Conservation (phyloP, 2,113 vertebrate species). For the Sinocyclocheilus grahami region DNA sequence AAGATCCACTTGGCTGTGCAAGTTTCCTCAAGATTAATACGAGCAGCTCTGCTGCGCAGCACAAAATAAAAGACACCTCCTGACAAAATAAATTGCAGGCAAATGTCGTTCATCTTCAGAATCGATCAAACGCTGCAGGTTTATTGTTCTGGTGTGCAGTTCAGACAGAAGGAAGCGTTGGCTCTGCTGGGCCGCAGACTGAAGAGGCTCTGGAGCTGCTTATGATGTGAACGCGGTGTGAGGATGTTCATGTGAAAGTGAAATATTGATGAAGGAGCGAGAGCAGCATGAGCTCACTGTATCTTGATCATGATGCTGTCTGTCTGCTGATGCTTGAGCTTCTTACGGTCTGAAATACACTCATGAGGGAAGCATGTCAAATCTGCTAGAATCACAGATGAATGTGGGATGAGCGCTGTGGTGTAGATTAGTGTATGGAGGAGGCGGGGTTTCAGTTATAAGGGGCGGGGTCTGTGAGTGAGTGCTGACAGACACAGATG, state of each 20-base stretch:
- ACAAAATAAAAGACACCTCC: constrained; percentile 33
- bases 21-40: constrained; percentile 44
- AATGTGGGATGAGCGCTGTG: background rate
- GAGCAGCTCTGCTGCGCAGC: background rate
- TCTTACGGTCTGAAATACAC: too few relatives aligned
- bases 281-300: too few relatives aligned
- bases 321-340: too few relatives aligned
- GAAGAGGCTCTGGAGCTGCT: background rate
- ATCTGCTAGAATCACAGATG: background rate
- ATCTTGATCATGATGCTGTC: too few relatives aligned
- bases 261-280: background rate
- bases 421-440: too few relatives aligned
- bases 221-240: background rate
- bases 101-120: constrained; percentile 18
- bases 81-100: constrained; percentile 26
- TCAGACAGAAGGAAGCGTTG: background rate
- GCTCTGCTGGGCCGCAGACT: background rate
- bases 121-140: constrained; percentile 3
- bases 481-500: background rate
- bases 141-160: background rate
- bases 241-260: background rate
- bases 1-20: constrained; percentile 42
- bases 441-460: too few relatives aligned
- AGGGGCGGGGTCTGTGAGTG: too few relatives aligned
- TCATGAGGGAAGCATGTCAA: background rate